Conservation (phyloP, 1,140 invertebrate genomes). For the Atta texana region DNA sequence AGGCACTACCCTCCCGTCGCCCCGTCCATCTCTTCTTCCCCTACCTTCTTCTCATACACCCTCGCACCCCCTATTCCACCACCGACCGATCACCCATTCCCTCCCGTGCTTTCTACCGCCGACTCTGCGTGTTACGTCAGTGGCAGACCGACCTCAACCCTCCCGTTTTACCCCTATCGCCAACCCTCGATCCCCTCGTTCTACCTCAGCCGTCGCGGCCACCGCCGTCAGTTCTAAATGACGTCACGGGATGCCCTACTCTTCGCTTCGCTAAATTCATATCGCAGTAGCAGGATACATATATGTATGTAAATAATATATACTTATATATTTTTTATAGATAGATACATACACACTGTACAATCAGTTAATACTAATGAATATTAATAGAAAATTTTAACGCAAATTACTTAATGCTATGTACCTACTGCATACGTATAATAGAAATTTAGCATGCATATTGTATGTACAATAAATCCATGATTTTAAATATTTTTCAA, state of each 20-base stretch:
- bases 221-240: constrained; percentile 51
- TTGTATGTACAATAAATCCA: background rate
- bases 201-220: constrained; percentile 60
- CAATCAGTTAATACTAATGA: background rate
- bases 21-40: background rate
- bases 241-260: constrained; percentile 73
- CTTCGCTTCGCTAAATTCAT: constrained; percentile 74
- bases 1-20: constrained; percentile 51
- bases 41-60: background rate
- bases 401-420: background rate
- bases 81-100: constrained; percentile 46
- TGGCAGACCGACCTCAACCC: constrained; percentile 73
- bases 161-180: constrained; percentile 54
- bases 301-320: background rate
- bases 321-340: constrained; percentile 1
- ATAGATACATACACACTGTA: background rate
- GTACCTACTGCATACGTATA: too few species aligned
- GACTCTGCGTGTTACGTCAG: constrained; percentile 74
- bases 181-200: constrained; percentile 58
- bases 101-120: constrained; percentile 62
- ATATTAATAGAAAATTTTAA: background rate
- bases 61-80: constrained; percentile 22
- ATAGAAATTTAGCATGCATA: background rate
- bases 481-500: background rate
- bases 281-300: constrained; percentile 49